Conservation (phyloP, 2,113 vertebrate species). For the Bos indicus region DNA sequence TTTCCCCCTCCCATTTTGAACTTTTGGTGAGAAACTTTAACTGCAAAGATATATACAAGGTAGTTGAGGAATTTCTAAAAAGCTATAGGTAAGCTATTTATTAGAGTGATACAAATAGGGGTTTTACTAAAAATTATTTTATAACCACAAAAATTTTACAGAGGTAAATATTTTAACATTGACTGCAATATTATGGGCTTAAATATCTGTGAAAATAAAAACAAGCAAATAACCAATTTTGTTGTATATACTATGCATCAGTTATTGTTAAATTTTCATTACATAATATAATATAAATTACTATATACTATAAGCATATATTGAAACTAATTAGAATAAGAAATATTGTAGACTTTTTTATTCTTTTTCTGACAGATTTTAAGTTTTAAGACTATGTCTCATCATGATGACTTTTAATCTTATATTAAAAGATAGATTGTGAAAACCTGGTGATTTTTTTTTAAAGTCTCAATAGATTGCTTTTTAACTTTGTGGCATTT, state of each 20-base stretch:
- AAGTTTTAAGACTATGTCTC: slow-evolving; percentile 41
- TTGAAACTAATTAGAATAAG: slow-evolving; percentile 53
- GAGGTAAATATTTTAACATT: background rate
- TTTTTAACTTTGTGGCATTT: slow-evolving; percentile 61
- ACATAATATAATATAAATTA: background rate
- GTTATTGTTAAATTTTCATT: background rate
- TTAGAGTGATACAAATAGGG: background rate
- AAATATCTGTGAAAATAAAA: background rate
- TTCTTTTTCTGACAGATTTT: slow-evolving; percentile 46
- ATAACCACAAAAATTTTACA: background rate
- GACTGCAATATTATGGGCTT: background rate
- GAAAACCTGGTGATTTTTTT: background rate
- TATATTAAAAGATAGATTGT: background rate
- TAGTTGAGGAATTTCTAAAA: background rate
- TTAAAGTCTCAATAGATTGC: background rate
- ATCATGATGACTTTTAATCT: slow-evolving; percentile 37
- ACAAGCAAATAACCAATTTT: background rate
- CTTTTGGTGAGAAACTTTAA: background rate
- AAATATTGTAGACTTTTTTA: background rate
- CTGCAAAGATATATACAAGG: background rate
- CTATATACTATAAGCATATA: background rate
- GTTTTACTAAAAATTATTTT: slow-evolving; percentile 19
- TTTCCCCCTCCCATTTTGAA: background rate
- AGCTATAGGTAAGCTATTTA: background rate
- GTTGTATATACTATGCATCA: background rate